Evolutionary conservation across 2,797 vertebrate species (phyloP).

Genomic region (Cyprinodon diabolis): DNA sequence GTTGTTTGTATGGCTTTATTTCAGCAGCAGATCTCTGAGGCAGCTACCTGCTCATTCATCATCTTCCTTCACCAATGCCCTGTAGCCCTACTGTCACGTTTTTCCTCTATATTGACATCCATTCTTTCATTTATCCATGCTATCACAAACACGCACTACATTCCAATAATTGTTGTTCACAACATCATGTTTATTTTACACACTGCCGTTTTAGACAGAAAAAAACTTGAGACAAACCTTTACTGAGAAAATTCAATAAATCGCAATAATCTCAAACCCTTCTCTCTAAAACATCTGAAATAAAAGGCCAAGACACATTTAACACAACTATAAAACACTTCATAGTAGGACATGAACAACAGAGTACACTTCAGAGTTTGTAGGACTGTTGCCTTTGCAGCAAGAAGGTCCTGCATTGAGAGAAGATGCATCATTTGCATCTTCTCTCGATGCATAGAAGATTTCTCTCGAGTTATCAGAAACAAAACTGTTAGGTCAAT

Average conservation of each 20-base stretch:
- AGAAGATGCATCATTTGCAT: too few relatives aligned
- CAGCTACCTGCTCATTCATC: slow-evolving; percentile 69
- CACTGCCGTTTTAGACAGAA: neutral
- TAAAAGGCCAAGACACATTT: neutral
- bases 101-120: slow-evolving; percentile 33
- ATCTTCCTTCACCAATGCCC: slow-evolving; percentile 31
- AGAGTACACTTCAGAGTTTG: too few relatives aligned
- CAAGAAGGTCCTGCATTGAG: too few relatives aligned
- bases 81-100: slow-evolving; percentile 34
- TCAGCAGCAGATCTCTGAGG: slow-evolving; percentile 45
- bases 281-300: neutral
- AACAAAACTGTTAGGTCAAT: too few relatives aligned
- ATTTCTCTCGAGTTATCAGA: too few relatives aligned
- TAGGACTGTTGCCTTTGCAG: too few relatives aligned
- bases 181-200: neutral
- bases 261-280: neutral
- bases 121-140: slow-evolving; percentile 11
- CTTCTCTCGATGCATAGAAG: too few relatives aligned
- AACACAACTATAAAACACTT: neutral
- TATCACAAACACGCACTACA: neutral
- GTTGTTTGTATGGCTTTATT: slow-evolving; percentile 60
- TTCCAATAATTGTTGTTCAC: neutral
- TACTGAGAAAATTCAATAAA: neutral
- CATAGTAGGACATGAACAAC: too few relatives aligned
- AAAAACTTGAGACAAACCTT: neutral